Conservation (phyloP, 2,113 vertebrate species). For the Gallinago jamesoni region DNA sequence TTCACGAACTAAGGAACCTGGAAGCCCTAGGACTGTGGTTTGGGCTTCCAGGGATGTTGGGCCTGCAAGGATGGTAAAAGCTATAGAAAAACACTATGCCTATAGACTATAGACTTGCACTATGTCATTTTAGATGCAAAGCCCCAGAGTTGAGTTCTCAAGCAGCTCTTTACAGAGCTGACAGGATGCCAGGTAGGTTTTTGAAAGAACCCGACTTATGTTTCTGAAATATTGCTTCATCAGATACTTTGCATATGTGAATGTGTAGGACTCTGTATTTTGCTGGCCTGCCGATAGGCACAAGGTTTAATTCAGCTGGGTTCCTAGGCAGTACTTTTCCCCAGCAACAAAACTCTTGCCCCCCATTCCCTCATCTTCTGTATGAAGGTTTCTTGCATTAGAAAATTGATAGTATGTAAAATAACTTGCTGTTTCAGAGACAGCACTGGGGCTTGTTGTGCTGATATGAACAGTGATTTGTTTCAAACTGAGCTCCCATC, state of each 20-base stretch:
- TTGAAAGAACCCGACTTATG: background rate
- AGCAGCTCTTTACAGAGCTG: background rate
- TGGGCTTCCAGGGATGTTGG: background rate
- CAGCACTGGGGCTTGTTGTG: background rate
- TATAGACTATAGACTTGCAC: background rate
- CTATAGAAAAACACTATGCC: background rate
- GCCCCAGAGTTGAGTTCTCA: background rate
- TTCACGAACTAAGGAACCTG: background rate
- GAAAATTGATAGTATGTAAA: background rate
- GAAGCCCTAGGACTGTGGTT: background rate
- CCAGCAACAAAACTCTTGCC: background rate
- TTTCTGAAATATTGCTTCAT: background rate
- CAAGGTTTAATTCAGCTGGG: background rate
- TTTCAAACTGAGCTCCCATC: constrained; percentile 23
- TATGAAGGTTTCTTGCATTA: background rate
- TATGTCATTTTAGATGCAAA: background rate
- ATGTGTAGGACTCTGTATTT: background rate
- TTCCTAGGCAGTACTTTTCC: background rate
- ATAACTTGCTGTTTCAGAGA: background rate
- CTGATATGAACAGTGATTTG: background rate
- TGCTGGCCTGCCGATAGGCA: background rate
- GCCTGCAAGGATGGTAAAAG: background rate
- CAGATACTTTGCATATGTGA: background rate
- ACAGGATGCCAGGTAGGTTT: background rate
- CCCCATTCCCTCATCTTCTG: background rate